These are phyloP conservation scores for Aromia moschata DNA, from an alignment of 2,888 invertebrate species.

Conservation along the genomic window DNA sequence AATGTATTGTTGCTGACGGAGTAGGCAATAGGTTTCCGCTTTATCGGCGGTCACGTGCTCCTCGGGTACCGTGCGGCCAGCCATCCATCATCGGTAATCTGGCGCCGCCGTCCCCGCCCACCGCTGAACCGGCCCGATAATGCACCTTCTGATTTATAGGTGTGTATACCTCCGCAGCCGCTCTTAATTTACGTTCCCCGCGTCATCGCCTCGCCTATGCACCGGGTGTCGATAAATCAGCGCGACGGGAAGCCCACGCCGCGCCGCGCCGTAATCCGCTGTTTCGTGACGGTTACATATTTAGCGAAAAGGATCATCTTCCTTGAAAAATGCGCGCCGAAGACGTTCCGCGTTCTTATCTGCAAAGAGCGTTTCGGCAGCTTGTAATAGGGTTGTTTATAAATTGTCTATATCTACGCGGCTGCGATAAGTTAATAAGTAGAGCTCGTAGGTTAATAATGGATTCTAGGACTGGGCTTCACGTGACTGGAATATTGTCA, in stretches of 20 bases:
- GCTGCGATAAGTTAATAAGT: no score
- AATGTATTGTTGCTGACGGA: conserved; percentile 7
- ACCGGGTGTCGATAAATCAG: conserved; percentile 28
- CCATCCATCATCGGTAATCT: conserved; percentile 49
- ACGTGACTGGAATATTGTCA: no score
- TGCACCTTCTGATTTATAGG: conserved; percentile 49
- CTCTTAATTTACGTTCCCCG: conserved; percentile 30
- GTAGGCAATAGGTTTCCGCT: conserved; percentile 13
- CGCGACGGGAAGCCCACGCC: conserved; percentile 7
- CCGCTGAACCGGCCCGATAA: conserved; percentile 49
- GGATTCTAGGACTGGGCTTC: no score
- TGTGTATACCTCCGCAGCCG: conserved; percentile 37
- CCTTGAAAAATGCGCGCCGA: conserved; percentile 2
- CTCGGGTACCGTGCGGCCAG: conserved; percentile 3
- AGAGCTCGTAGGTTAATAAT: no score
- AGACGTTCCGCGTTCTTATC: no score
- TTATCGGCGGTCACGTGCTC: conserved; percentile 16
- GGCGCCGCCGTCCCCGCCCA: conserved; percentile 36
- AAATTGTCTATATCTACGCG: no score
- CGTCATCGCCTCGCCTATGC: conserved; percentile 31
- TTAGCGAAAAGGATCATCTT: neutral
- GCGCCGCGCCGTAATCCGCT: conserved; percentile 15
- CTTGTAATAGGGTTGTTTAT: no score
- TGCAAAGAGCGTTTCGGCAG: no score
- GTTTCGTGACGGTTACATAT: neutral